A percentile compares a stretch with the other conserved stretches of the same genome.
phyloP scores from a whole-genome alignment of 2,113 vertebrate species.

The Lethenteron reissneri region DNA sequence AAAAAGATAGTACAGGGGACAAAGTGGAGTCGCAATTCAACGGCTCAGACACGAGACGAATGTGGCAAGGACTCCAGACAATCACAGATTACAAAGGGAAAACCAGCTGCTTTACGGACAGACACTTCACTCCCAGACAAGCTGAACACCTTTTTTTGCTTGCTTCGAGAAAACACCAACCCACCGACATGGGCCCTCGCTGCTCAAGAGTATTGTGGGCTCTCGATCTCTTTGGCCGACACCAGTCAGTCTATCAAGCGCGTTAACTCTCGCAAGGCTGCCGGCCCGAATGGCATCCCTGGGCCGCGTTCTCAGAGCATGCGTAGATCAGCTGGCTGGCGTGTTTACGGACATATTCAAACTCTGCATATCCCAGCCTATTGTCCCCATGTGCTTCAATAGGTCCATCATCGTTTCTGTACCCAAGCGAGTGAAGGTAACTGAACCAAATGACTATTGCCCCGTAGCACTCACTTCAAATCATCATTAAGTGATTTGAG shows the following conservation, averaged over 20 bases:
- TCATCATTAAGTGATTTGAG: slow-evolving; percentile 3
- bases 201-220: background rate
- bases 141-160: background rate
- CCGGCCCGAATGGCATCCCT: background rate
- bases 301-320: background rate
- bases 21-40: background rate
- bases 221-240: background rate
- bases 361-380: background rate
- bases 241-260: background rate
- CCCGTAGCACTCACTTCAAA: background rate
- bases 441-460: background rate
- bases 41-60: background rate
- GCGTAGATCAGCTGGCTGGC: background rate
- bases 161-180: background rate
- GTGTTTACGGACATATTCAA: slow-evolving; percentile 3
- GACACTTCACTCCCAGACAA: background rate
- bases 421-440: background rate
- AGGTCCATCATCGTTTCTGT: background rate
- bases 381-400: background rate
- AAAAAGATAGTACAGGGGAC: background rate
- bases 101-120: background rate
- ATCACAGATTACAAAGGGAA: background rate
- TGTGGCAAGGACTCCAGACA: background rate
- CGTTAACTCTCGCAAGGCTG: background rate
- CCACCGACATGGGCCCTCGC: background rate